A percentile compares a stretch with the other conserved stretches of the same genome.
These are phyloP conservation scores for Galbula dea DNA, from an alignment of 2,113 vertebrate species.

Conservation along the genomic window DNA sequence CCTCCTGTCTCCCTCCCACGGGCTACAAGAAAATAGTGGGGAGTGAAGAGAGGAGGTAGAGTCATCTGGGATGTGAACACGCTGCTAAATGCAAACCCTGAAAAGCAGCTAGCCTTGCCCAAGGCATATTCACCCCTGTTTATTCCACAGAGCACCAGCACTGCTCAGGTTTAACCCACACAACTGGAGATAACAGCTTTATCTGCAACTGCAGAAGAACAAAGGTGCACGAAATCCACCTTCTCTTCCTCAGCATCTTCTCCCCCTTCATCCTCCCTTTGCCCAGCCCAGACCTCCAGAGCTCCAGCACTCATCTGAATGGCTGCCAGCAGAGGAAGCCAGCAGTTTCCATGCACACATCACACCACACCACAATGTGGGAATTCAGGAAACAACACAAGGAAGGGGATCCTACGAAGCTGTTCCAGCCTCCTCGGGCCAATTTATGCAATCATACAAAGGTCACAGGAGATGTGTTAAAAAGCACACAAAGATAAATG, in stretches of 20 bases:
- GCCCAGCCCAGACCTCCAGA: not conserved
- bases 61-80: not conserved
- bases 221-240: not conserved
- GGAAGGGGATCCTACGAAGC: constrained; percentile 46
- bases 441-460: constrained; percentile 56
- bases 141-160: not conserved
- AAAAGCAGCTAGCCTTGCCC: constrained; percentile 5
- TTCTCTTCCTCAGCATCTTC: not conserved
- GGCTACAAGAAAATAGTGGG: not conserved
- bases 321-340: constrained; percentile 46
- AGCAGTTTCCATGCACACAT: constrained; percentile 66
- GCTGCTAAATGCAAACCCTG: not conserved
- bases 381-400: constrained; percentile 68
- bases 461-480: constrained; percentile 21
- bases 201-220: constrained; percentile 22
- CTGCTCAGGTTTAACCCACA: not conserved
- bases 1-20: constrained; percentile 42
- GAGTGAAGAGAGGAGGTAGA: not conserved
- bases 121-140: not conserved
- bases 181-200: not conserved
- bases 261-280: not conserved
- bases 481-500: constrained; percentile 7
- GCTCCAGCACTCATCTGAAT: constrained; percentile 9
- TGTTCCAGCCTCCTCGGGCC: not conserved
- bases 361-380: constrained; percentile 63